These are phyloP conservation scores for Scaptomyza montana DNA, from an alignment of 1,140 invertebrate genomes.

Conservation along the genomic window DNA sequence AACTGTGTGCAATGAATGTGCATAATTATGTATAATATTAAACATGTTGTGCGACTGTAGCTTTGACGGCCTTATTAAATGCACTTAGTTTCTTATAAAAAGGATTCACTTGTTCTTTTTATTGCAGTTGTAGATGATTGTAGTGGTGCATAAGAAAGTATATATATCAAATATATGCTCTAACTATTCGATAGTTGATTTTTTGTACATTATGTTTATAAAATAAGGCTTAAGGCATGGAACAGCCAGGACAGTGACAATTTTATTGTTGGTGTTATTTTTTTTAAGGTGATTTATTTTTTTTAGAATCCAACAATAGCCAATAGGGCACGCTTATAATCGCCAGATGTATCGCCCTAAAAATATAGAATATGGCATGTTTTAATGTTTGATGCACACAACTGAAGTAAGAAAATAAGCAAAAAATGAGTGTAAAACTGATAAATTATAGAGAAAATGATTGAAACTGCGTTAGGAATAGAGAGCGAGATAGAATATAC, in stretches of 20 bases:
- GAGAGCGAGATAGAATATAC: background rate
- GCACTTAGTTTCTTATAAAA: slow-evolving; percentile 56
- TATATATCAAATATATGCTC: slow-evolving; percentile 36
- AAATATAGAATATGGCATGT: slow-evolving; percentile 84
- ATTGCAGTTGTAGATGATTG: slow-evolving; percentile 15
- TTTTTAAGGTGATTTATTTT: slow-evolving; percentile 33
- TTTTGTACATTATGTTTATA: slow-evolving; percentile 65
- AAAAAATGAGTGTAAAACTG: slow-evolving; percentile 18
- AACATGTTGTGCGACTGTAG: slow-evolving; percentile 60
- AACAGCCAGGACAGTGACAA: slow-evolving; percentile 65
- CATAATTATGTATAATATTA: slow-evolving; percentile 59
- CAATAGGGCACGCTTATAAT: slow-evolving; percentile 94
- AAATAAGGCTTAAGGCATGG: slow-evolving; percentile 62
- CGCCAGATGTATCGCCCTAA: slow-evolving; percentile 95
- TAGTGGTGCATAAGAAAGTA: slow-evolving; percentile 28
- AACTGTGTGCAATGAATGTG: slow-evolving; percentile 67
- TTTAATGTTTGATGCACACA: slow-evolving; percentile 75
- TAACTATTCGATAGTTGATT: slow-evolving; percentile 52
- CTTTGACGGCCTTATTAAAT: slow-evolving; percentile 57
- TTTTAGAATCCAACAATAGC: slow-evolving; percentile 89
- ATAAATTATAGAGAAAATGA: background rate
- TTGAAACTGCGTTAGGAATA: background rate
- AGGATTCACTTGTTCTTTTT: slow-evolving; percentile 37
- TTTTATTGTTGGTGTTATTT: slow-evolving; percentile 41
- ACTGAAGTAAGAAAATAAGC: slow-evolving; percentile 43